Evolutionary conservation across 2,797 vertebrate species (phyloP).

Genomic region (Pempheris klunzingeri): DNA sequence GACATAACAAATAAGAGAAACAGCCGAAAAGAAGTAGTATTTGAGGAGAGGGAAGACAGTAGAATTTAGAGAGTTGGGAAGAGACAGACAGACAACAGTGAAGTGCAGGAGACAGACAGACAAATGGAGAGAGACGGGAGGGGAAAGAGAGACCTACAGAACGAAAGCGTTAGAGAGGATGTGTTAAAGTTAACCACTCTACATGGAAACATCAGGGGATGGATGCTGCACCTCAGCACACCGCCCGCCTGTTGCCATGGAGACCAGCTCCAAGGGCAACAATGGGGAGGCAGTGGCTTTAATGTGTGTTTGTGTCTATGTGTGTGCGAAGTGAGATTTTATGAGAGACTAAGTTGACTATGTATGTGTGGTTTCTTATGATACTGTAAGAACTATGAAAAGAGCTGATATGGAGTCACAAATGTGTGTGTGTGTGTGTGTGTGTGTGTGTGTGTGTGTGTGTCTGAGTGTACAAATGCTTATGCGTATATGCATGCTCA

Average conservation of each 20-base stretch:
- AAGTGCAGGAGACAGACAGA: constrained; percentile 18
- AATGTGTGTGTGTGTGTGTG: background rate
- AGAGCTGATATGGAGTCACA: constrained; percentile 14
- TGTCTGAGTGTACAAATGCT: background rate
- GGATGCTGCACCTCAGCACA: constrained; percentile 75
- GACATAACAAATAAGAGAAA: constrained; percentile 46
- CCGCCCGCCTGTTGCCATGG: constrained; percentile 89
- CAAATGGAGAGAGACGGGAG: constrained; percentile 10
- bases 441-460: background rate
- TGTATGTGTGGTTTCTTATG: constrained; percentile 6
- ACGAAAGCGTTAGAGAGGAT: constrained; percentile 38
- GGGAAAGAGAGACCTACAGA: constrained; percentile 26
- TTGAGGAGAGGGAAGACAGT: constrained; percentile 29
- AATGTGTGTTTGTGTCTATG: constrained; percentile 43
- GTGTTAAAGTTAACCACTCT: constrained; percentile 77
- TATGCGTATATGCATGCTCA: constrained; percentile 67
- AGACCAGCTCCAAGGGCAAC: constrained; percentile 87
- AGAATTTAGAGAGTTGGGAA: constrained; percentile 22
- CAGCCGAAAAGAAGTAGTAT: constrained; percentile 21
- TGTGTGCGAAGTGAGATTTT: constrained; percentile 52
- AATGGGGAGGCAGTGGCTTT: constrained; percentile 73
- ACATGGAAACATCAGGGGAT: constrained; percentile 67
- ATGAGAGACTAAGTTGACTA: constrained; percentile 26
- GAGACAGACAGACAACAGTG: constrained; percentile 18
- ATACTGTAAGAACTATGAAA: background rate